phyloP scores from a whole-genome alignment of 92 coral and sea anemone species.

The Diadumene lineata region DNA sequence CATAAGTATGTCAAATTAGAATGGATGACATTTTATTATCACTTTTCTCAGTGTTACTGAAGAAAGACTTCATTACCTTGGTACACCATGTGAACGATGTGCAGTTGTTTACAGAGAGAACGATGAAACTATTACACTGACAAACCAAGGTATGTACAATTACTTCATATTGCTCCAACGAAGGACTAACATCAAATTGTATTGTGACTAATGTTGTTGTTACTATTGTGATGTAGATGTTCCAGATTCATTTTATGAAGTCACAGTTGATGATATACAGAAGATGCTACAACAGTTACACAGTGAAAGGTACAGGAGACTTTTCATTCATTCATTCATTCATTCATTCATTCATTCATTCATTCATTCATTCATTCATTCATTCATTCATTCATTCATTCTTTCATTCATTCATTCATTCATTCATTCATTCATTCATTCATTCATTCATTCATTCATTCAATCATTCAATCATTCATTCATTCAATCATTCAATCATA shows the following conservation, averaged over 20 bases:
- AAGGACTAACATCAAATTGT: no score
- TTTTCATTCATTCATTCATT: no score
- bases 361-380: no score
- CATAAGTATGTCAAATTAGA: no score
- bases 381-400: no score
- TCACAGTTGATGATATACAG: conserved; percentile 88
- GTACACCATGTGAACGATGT: conserved; percentile 70
- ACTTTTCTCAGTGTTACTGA: conserved; percentile 16
- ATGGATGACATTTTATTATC: background rate
- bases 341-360: no score
- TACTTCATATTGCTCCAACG: no score
- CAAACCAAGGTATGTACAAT: conserved; percentile 60
- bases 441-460: no score
- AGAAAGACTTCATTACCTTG: conserved; percentile 26
- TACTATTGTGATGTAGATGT: conserved; percentile 39
- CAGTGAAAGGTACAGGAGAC: conserved; percentile 90
- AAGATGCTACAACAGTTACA: conserved; percentile 85
- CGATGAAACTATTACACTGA: conserved; percentile 52
- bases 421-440: no score
- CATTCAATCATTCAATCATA: no score
- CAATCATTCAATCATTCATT: no score
- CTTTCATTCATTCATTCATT: no score
- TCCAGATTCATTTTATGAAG: conserved; percentile 94
- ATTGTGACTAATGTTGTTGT: background rate
- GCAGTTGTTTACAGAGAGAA: conserved; percentile 68